Evolutionary conservation across 2,888 invertebrate genomes (phyloP).

Genomic region (Limnephilus auricula): DNA sequence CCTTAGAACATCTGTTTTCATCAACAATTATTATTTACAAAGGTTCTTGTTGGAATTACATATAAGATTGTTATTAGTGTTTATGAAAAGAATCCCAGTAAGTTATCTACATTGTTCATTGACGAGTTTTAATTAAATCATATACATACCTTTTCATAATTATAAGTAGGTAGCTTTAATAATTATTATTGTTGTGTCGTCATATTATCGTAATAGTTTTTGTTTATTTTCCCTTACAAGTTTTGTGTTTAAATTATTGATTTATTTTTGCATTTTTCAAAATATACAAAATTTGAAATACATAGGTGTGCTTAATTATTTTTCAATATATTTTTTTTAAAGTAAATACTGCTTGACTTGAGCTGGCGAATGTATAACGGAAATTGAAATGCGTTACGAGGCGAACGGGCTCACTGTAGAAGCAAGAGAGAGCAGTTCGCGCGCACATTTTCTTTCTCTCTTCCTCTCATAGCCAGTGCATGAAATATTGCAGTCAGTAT

Average conservation of each 20-base stretch:
- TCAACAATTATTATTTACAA: not conserved
- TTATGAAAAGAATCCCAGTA: not conserved
- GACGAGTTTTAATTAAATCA: not conserved
- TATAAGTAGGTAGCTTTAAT: not conserved
- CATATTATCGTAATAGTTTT: not conserved
- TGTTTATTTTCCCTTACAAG: not conserved
- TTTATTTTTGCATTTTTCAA: not conserved
- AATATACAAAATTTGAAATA: not conserved
- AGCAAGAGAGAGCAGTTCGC: too few species aligned
- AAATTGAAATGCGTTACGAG: too few species aligned
- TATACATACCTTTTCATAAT: not conserved
- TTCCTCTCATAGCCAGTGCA: too few species aligned
- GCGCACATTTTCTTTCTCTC: too few species aligned
- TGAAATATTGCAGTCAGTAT: too few species aligned
- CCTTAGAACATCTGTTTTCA: not conserved
- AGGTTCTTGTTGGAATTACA: not conserved
- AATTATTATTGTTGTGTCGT: not conserved
- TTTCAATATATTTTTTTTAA: not conserved
- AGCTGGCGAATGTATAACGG: too few species aligned
- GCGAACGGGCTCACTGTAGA: too few species aligned
- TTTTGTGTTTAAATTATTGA: conserved; percentile 11
- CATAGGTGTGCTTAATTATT: not conserved
- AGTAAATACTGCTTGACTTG: too few species aligned
- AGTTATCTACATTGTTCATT: not conserved
- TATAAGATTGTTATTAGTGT: not conserved